Base-by-base conservation (phyloP, 2,113 vertebrate genomes). In the Brienomyrus longianalis region DNA sequence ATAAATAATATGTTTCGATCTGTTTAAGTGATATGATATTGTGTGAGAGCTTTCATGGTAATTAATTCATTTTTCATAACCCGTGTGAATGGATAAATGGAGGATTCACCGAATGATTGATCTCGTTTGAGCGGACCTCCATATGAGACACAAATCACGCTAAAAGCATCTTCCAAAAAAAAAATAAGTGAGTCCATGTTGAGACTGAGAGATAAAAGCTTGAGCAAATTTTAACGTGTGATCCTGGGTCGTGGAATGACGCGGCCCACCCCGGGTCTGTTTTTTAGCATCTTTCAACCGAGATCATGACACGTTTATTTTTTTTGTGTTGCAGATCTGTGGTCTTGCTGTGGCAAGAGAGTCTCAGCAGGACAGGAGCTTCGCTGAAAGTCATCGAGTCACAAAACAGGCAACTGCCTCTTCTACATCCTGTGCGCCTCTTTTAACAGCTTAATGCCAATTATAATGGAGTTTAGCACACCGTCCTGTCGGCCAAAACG, bases 31-130 rank as follows among this genome's bases (percentile, higher is more conserved):
- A 94, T 84, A 92, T 45, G 77, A 91, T 88, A 80, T 91, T 92
- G 50, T 91, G 89, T 74, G 90, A 74, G 90, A 91, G 95, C 95
- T 95, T 92, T 96, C 94, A 95, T 94, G 91, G 90, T 96, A 96
- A 96, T 96, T 93, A 95, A 95, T 93, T 93, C 91, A 94, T 95
- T 93, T 93, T 94, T 95, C 94, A 94, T 93, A 93, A 95, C 93
- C 85, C 43, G 35, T 88, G 56, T 48, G 56, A 93, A 95, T 92
- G 94, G 93, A 91, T 93, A 95, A 95, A 95, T 94, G 93, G 94
- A 93, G 91, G 91, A 90, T 92, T 90, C 91, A 93, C 91, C 88
- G 87, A 90, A 88, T 94, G 94, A 95, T 94, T 94, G 94, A 96
- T 95, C 90, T 93, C 87, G 59, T 90, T 85, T 87, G 90, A 89